Evolutionary conservation across 2,113 vertebrate genomes (phyloP).

Genomic region (Athene cunicularia): DNA sequence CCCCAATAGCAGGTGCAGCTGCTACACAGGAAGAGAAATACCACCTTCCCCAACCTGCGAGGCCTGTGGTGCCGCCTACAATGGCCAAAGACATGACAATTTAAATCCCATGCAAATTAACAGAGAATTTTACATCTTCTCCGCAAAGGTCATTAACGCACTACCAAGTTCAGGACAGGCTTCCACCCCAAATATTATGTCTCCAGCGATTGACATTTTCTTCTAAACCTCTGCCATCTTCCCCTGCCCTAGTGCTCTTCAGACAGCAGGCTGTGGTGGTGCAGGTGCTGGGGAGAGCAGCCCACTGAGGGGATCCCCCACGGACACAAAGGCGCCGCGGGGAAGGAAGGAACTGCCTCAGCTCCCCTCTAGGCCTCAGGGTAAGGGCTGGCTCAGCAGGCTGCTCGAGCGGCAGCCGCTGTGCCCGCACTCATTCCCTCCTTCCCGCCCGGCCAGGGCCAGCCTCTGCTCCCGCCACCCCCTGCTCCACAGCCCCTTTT

Average conservation of each 20-base stretch:
- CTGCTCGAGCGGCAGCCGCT: accelerated
- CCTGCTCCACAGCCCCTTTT: not conserved
- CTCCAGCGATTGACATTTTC: not conserved
- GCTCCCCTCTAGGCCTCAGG: not conserved
- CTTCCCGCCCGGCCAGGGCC: too few relatives aligned
- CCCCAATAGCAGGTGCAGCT: not conserved
- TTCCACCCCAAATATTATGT: too few relatives aligned
- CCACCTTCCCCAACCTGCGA: not conserved
- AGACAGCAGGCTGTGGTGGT: too few relatives aligned
- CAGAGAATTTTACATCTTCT: not conserved
- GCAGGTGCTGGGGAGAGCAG: not conserved
- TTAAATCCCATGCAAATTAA: not conserved
- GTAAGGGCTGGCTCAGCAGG: too few relatives aligned
- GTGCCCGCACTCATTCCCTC: accelerated
- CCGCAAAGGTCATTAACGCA: not conserved
- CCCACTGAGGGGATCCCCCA: not conserved
- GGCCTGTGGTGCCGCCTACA: accelerated
- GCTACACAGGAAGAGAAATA: not conserved
- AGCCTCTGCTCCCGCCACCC: too few relatives aligned
- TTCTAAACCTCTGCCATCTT: not conserved
- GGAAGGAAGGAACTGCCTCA: not conserved
- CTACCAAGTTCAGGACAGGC: not conserved
- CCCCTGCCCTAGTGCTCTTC: not conserved
- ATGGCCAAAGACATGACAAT: too few relatives aligned
- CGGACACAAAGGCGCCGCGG: accelerated